Base-by-base conservation (phyloP, 1,140 invertebrate genomes). In the Macrobrachium nipponense region DNA sequence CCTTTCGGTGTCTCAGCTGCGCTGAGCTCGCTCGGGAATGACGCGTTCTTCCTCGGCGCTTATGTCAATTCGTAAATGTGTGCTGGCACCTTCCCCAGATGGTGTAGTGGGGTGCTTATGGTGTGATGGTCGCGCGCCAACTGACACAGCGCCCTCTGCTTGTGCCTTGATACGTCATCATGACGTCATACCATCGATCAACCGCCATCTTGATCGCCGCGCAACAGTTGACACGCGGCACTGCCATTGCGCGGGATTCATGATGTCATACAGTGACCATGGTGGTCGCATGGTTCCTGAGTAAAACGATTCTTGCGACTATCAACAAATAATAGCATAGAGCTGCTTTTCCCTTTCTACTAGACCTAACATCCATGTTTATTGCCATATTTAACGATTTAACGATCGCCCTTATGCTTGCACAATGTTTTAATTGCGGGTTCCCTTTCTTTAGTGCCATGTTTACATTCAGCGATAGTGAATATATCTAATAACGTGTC, bases 161-260 rank as follows among this genome's bases (percentile, higher is more conserved):
- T 73, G 72, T 73, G 27, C 59, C 43, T 23, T 66, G 59, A 76
- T 72, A 83, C 81, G 81, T 77, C 81, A 77, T 59, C 36, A n/a
- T 62, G 72, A 76, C 72, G 72, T 75, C 73, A 75, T 61, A 62
- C 59, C 81, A 83, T 83, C 81, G 81, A 83, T 83, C 81, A 83
- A 59, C 72, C 81, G 81, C 81, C 81, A 83, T 83, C 73, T 83
- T 83, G 81, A 64, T 51, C 81, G 58, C 81, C 73, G 72, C 81
- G 73, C 81, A 83, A 83, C 81, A 83, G 72, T 83, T 83, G 81
- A 83, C 81, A 83, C 72, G 81, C 81, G 72, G 81, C 81, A n/a
- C 72, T 64, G 61, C 23, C 20, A 64, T 27, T 83, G 81, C 81
- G 81, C 72, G 51, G 51, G 12, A 51, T 51, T 51, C 51, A 51